Evolutionary conservation across 2,888 invertebrate species (phyloP), one percentile per base, ranked within the genome.

Genomic region (Pollenia labialis): DNA sequence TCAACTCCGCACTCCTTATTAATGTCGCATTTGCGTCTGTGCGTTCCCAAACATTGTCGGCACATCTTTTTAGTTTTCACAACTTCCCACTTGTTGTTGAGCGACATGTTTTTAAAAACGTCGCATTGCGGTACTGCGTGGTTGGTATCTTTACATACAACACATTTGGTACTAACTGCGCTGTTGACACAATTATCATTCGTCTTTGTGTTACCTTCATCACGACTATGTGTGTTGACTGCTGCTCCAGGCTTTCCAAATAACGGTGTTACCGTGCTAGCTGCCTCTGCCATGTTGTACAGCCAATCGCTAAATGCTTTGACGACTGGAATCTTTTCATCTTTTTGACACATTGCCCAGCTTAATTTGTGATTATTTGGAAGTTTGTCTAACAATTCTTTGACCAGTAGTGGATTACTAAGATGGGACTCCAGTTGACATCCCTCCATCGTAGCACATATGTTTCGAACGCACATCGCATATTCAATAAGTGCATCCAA

Each of bases 301-400:
- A 77, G 18, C 71, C 77, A 85, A 71, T 46, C 44, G 10, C 62
- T 23, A 23, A 23, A 23, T 23, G 18, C 18, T 23, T 68, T 71
- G 11, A 80, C 80, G 6, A 68, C 42, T 16, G 85, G 75, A 10
- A 75, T 23, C 7, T 54, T 14, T 42, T 50, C 60, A 50, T 74
- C 52, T 14, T 68, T 69, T 1, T 50, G 23, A 44, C 16, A 48
- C 68, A 76, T 60, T 10, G 76, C 68, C 62, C 69, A 80, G 14
- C 46, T 85, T 58, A 74, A 46, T 44, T 72, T 85, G n/a, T 23
- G 18, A 23, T 23, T 23, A 23, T 23, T 23, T 23, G 66, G 74
- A 14, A 74, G 74, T 46, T 81, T 81, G n/a, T 77, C 83, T 2
- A 83, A 66, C 9, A 79, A 32, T 44, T 85, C 69, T 52, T 80